phyloP scores from a whole-genome alignment of 1,140 invertebrate genomes.

The Scylla paramamosain region DNA sequence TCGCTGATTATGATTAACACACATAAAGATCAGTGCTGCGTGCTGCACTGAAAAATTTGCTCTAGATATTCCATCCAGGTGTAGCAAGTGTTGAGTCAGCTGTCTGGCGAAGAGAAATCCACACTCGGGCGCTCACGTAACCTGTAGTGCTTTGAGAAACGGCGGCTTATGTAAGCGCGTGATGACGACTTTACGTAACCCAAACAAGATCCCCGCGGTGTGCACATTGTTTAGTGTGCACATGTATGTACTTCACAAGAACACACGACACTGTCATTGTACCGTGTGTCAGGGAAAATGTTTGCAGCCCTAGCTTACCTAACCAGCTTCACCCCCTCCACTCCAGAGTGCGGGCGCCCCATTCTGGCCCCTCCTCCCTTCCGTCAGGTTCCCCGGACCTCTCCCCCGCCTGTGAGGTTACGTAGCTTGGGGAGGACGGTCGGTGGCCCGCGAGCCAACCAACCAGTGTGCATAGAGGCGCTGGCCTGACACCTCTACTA shows the following conservation, averaged over 20 bases:
- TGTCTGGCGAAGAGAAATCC: too few species aligned
- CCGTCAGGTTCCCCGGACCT: too few species aligned
- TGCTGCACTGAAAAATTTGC: too few species aligned
- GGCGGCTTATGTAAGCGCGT: neutral
- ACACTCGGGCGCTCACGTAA: neutral
- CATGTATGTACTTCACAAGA: neutral
- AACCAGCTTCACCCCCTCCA: neutral
- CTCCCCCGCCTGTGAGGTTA: neutral
- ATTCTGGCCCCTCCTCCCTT: neutral
- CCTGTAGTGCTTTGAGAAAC: neutral
- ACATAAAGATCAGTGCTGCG: too few species aligned
- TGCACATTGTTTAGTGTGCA: neutral
- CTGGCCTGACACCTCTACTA: neutral
- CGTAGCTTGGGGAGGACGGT: slow-evolving; percentile 17
- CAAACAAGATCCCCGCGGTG: neutral
- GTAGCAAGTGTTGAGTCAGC: neutral
- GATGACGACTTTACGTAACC: neutral
- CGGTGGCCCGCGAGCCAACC: neutral
- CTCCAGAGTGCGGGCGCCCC: neutral
- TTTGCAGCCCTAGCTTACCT: neutral
- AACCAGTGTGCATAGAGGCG: slow-evolving; percentile 11
- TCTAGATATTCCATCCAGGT: too few species aligned
- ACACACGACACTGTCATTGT: neutral
- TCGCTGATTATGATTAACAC: too few species aligned
- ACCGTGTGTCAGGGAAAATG: neutral